These are phyloP conservation scores for Sepiola atlantica DNA, from an alignment of 2,888 invertebrate species.

Conservation along the genomic window DNA sequence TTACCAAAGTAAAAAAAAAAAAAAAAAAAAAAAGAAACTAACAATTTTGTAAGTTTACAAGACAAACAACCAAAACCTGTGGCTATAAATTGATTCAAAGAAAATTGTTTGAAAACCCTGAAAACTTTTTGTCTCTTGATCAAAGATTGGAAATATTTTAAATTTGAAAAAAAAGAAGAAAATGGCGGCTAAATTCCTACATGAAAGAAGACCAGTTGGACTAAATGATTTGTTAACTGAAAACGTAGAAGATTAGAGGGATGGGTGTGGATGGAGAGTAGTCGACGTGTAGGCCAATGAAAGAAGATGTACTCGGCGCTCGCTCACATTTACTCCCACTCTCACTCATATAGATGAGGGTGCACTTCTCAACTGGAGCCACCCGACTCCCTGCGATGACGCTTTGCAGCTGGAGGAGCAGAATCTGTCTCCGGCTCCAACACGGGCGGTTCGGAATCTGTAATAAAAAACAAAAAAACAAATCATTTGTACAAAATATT, in stretches of 20 bases:
- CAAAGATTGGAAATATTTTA: neutral
- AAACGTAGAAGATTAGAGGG: neutral
- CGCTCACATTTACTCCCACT: neutral
- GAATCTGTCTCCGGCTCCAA: slow-evolving; percentile 60
- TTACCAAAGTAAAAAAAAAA: neutral
- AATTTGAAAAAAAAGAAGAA: too few relatives aligned
- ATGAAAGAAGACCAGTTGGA: neutral
- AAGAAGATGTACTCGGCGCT: neutral
- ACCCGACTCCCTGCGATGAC: slow-evolving; percentile 46
- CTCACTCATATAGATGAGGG: neutral
- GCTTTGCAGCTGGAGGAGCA: slow-evolving; percentile 50
- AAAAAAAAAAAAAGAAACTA: neutral
- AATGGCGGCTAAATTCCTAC: neutral
- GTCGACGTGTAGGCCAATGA: slow-evolving; percentile 20
- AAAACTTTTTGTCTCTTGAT: neutral
- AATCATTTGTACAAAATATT: neutral
- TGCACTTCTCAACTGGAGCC: slow-evolving; percentile 43
- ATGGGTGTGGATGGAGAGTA: neutral
- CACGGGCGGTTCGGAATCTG: slow-evolving; percentile 61
- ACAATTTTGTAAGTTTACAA: too few relatives aligned
- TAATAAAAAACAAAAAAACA: too few relatives aligned
- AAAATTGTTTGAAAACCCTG: neutral
- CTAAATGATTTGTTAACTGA: neutral
- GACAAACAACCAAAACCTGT: too few relatives aligned
- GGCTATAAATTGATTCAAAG: too few relatives aligned